Evolutionary conservation across 2,888 invertebrate species (phyloP).

Genomic region (Apotomis betuletana): DNA sequence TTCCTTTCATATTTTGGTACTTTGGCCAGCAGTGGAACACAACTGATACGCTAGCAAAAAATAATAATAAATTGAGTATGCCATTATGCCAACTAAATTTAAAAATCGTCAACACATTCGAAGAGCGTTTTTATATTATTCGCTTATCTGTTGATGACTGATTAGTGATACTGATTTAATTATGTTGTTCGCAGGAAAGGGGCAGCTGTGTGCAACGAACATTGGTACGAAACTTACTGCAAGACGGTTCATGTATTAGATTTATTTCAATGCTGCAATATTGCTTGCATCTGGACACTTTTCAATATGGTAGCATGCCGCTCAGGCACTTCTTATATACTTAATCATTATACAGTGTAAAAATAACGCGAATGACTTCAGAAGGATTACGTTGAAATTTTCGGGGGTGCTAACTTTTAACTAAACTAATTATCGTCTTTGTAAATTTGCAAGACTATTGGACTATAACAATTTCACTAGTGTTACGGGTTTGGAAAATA

Average conservation of each 20-base stretch:
- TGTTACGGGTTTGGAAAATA: slow-evolving; percentile 32
- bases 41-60: too few relatives aligned
- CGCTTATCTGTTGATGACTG: too few relatives aligned
- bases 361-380: slow-evolving; percentile 22
- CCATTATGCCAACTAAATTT: too few relatives aligned
- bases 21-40: too few relatives aligned
- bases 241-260: slow-evolving; percentile 69
- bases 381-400: slow-evolving; percentile 37
- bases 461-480: slow-evolving; percentile 31
- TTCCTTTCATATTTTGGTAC: too few relatives aligned
- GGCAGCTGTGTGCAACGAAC: slow-evolving; percentile 80
- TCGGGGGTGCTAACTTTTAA: slow-evolving; percentile 50
- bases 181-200: slow-evolving; percentile 50
- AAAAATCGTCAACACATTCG: too few relatives aligned
- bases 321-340: slow-evolving; percentile 50
- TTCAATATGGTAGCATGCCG: slow-evolving; percentile 56
- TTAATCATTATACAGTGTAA: slow-evolving; percentile 42
- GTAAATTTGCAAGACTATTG: slow-evolving; percentile 35
- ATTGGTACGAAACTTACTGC: slow-evolving; percentile 74
- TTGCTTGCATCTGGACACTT: slow-evolving; percentile 64
- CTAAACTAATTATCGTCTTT: slow-evolving; percentile 35
- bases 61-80: too few relatives aligned
- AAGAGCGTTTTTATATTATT: too few relatives aligned
- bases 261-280: slow-evolving; percentile 71
- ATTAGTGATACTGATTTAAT: background rate